Evolutionary conservation across 2,888 invertebrate species (phyloP).

Genomic region (Drosophila diplacantha): DNA sequence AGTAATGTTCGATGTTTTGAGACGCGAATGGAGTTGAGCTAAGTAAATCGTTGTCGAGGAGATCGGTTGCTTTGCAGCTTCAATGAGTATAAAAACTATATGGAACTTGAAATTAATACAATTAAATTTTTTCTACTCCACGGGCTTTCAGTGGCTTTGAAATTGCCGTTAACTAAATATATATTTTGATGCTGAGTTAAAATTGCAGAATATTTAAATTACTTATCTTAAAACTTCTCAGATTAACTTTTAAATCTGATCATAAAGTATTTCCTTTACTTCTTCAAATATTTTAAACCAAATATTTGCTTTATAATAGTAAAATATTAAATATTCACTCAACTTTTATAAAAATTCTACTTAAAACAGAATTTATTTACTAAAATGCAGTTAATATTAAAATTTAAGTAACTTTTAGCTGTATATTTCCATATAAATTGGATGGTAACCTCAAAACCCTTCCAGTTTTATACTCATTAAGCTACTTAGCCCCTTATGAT

Average conservation of each 20-base stretch:
- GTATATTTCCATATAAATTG: background rate
- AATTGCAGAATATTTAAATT: constrained; percentile 1
- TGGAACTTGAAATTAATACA: background rate
- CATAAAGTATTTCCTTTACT: background rate
- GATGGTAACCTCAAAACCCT: background rate
- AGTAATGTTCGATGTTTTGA: constrained; percentile 49
- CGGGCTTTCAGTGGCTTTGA: background rate
- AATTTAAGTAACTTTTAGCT: background rate
- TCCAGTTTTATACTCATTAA: background rate
- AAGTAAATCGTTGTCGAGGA: background rate
- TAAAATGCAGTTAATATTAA: background rate
- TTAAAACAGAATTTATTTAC: background rate
- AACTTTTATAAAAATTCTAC: background rate
- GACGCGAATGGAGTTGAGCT: constrained; percentile 9
- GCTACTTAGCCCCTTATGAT: background rate
- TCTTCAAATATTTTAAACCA: background rate
- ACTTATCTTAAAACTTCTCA: background rate
- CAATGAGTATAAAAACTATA: background rate
- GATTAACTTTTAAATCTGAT: background rate
- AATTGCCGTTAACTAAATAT: background rate
- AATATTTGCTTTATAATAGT: background rate
- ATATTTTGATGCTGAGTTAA: background rate
- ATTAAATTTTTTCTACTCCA: background rate
- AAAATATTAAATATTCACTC: background rate
- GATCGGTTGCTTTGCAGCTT: background rate